Evolutionary conservation across 2,113 vertebrate genomes (phyloP), one percentile per base, ranked within the genome.

Genomic region (Tachysurus vachellii): DNA sequence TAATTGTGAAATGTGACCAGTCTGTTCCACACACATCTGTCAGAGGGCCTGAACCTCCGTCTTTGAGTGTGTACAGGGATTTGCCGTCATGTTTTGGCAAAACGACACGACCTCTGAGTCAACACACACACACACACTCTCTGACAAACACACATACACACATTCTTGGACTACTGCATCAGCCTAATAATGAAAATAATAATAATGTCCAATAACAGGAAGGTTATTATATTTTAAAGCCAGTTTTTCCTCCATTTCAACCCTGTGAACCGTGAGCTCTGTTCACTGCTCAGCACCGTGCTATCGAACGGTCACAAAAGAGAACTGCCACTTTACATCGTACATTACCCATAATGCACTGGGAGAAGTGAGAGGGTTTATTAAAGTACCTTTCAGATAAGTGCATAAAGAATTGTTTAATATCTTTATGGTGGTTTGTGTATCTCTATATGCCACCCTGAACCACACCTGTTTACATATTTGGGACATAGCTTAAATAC

Each of bases 121-220:
- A 80, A 82, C 57, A 82, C 80, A 82, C 80, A 64, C 59, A 47
- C 56, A 47, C 36, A 82, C 80, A 82, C 21, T 62, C 21, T 62
- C 80, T 62, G 31, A 62, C 56, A 62, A 2, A 62, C 19, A 23
- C 7, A 80, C n/a, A 79, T 17, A 81, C 28, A 80, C 13, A 64
- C 57, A 82, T 82, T 82, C 80, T 82, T 82, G 80, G 80, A 82
- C 80, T 64, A 64, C 23, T 82, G 59, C 80, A 82, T 82, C 80
- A 82, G 57, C 80, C 80, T 82, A 64, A 64, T 82, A 64, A 64
- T 82, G 80, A 82, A 82, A 82, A 82, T 82, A 82, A 82, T 82
- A 66, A 82, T 82, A 82, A 82, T 62, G 57, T 62, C 59, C 59
- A 82, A 82, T 82, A 82, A 82, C 80, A 82, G 80, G 80, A 82